Conservation (phyloP, 2,113 vertebrate species). For the Tympanuchus pallidicinctus region DNA sequence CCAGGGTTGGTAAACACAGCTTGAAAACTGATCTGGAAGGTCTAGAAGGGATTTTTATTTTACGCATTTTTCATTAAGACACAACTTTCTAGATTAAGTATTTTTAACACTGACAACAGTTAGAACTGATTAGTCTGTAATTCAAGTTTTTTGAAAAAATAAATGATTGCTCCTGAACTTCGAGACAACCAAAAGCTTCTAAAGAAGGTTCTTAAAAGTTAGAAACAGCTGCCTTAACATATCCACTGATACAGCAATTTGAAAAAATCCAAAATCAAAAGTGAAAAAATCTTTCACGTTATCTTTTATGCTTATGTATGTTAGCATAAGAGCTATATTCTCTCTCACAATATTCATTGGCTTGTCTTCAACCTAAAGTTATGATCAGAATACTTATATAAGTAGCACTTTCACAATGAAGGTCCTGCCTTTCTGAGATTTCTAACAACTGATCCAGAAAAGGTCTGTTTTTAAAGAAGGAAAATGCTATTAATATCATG, state of each 20-base stretch:
- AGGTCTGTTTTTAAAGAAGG: not conserved
- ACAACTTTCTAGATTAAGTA: slow-evolving; percentile 2
- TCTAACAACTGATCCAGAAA: not conserved
- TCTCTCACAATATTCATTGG: not conserved
- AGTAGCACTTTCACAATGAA: not conserved
- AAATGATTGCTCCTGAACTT: not conserved
- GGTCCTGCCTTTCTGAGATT: not conserved
- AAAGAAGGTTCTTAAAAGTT: slow-evolving; percentile 3
- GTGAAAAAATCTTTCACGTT: not conserved
- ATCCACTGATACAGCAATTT: not conserved
- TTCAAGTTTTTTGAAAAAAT: not conserved
- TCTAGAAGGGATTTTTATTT: slow-evolving; percentile 1
- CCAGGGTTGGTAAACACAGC: slow-evolving; percentile 11
- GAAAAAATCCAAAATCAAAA: too few species aligned
- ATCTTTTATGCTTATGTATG: not conserved
- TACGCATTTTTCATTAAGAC: not conserved
- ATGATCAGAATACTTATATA: not conserved
- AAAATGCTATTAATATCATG: not conserved
- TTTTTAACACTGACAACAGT: not conserved
- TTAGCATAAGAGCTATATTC: not conserved
- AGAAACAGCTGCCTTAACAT: slow-evolving; percentile 10
- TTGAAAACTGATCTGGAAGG: slow-evolving; percentile 24
- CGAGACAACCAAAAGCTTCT: not conserved
- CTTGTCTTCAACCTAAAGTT: slow-evolving; percentile 33
- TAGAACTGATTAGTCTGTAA: not conserved